Evolutionary conservation across 1,140 invertebrate species (phyloP).

Genomic region (Ganaspis sp.): DNA sequence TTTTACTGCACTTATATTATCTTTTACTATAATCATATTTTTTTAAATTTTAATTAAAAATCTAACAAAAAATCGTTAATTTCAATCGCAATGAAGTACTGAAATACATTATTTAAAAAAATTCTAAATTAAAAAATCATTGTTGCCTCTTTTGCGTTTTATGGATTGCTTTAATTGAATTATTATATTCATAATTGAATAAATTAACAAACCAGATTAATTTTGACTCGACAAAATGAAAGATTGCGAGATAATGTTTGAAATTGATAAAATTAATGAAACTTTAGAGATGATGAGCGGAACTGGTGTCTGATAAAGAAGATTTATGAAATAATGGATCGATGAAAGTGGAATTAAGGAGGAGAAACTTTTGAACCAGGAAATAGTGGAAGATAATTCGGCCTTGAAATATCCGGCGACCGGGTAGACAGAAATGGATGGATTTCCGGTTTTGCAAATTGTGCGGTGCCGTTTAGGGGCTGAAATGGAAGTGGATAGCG

Average conservation of each 20-base stretch:
- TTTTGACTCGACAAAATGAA: not conserved
- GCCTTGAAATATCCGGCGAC: slow-evolving; percentile 31
- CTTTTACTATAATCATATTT: too few relatives aligned
- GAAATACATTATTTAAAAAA: too few relatives aligned
- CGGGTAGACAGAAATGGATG: slow-evolving; percentile 67
- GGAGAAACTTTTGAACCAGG: slow-evolving; percentile 29
- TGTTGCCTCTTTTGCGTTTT: too few relatives aligned
- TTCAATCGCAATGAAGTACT: too few relatives aligned
- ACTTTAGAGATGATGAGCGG: not conserved
- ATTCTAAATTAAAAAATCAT: too few relatives aligned
- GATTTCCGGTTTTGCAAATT: slow-evolving; percentile 72
- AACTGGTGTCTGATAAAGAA: not conserved
- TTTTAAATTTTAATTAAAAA: too few relatives aligned
- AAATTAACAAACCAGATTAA: not conserved
- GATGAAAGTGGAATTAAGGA: slow-evolving; percentile 33
- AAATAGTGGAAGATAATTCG: slow-evolving; percentile 32
- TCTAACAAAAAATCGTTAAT: too few relatives aligned
- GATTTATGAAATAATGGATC: not conserved
- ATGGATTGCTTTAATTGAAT: too few relatives aligned
- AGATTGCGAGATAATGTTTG: not conserved
- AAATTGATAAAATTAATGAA: not conserved
- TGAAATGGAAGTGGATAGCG: slow-evolving; percentile 67
- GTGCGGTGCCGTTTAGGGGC: slow-evolving; percentile 70
- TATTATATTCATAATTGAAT: too few relatives aligned
- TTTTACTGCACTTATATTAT: too few relatives aligned